Evolutionary conservation across 2,888 invertebrate species (phyloP).

Genomic region (Eledone cirrhosa): DNA sequence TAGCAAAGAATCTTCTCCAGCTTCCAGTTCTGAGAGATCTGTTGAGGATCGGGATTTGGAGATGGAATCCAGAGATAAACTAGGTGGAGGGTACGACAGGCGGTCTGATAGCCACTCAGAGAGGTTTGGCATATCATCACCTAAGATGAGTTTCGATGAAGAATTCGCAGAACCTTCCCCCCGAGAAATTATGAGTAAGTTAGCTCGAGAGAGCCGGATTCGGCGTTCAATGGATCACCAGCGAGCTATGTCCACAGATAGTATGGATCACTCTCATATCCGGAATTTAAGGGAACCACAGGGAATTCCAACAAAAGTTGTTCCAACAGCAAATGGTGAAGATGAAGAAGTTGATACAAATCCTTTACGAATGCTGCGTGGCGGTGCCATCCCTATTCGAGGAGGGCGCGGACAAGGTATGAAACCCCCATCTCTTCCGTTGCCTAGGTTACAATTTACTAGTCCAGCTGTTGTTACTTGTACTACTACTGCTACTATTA

Average conservation of each 20-base stretch:
- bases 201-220: conserved; percentile 58
- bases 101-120: conserved; percentile 14
- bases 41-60: conserved; percentile 20
- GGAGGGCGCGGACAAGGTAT: conserved; percentile 57
- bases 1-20: conserved; percentile 27
- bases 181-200: conserved; percentile 58
- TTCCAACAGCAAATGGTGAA: conserved; percentile 58
- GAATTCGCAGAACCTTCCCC: conserved; percentile 58
- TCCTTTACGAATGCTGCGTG: conserved; percentile 74
- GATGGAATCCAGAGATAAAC: background rate
- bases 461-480: conserved; percentile 43
- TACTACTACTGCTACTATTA: conserved; percentile 45
- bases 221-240: conserved; percentile 59
- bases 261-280: conserved; percentile 39
- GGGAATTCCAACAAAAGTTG: conserved; percentile 56
- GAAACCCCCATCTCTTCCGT: conserved; percentile 41
- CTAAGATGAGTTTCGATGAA: conserved; percentile 48
- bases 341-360: conserved; percentile 70
- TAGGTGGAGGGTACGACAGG: background rate
- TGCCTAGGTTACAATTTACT: conserved; percentile 43
- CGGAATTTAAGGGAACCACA: conserved; percentile 58
- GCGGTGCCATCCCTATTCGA: conserved; percentile 58
- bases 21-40: conserved; percentile 26
- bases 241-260: conserved; percentile 43
- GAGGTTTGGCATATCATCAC: background rate